Base-by-base conservation (phyloP, 1,140 invertebrate genomes). In the Saccostrea glomerata region DNA sequence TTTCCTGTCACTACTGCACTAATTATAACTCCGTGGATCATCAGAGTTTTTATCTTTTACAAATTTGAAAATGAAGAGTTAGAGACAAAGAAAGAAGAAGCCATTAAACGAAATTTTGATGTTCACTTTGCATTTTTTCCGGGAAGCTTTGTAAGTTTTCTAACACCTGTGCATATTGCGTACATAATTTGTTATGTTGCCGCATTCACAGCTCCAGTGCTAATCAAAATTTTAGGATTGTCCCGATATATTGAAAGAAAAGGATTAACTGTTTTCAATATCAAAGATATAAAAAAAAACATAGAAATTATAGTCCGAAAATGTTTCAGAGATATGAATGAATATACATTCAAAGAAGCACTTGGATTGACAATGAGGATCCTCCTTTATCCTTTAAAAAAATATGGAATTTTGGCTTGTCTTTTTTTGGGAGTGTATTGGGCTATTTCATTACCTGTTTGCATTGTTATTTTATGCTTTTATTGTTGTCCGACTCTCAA, bases 241-340 rank as follows among this genome's bases (percentile, higher is more conserved):
- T 47, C 9, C 0, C 47, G 47, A 1, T 3, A 9, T 47, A 47
- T 47, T 47, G 47, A 47, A 47, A 5, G 47, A 47, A 47, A 47
- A 0, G 47, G 47, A 47, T 47, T 47, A 30, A 40, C 40, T 12
- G 86, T 91, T 73, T 88, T n/a, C n/a, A n/a, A n/a, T n/a, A n/a
- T n/a, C n/a, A n/a, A 84, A 23, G 73, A 91, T 23, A 89, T 63
- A 3, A 7, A 63, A 20, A 0, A n/a, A 63, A 63, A 89, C n/a
- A 87, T 92, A 11, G 87, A 87, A 40, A 77, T 23, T 55, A 85
- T 92, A 66, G 30, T 91, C 5, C 87, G 85, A 56, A 86, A 91
- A 23, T 90, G 90, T 47, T 87, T 92, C 12, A 82, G 90, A 13
- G 92, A 92, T 82, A 92, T 91, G 91, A 55, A 87, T 6, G 89